Conservation (phyloP, 1,140 invertebrate species). For the Drosophila rhopaloa region DNA sequence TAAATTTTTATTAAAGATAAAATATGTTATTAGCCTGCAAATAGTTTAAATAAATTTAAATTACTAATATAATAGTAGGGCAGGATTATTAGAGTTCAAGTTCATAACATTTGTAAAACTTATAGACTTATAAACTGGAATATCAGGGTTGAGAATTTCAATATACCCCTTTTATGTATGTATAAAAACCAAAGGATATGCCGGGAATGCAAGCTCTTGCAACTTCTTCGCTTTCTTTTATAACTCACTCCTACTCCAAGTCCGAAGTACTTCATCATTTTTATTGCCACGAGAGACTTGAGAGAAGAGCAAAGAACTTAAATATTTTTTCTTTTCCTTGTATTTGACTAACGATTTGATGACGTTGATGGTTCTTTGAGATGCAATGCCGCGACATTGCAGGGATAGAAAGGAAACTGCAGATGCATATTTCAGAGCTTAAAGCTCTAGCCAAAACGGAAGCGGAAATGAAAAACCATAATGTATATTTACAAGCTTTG, state of each 20-base stretch:
- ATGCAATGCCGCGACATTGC: slow-evolving; percentile 42
- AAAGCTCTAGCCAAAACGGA: slow-evolving; percentile 39
- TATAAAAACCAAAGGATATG: slow-evolving; percentile 33
- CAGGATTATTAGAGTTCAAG: no score
- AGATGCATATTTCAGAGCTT: slow-evolving; percentile 26
- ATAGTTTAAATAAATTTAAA: no score
- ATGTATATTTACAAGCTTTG: slow-evolving; percentile 61
- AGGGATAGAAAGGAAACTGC: slow-evolving; percentile 35
- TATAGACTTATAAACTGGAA: no score
- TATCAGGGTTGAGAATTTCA: no score
- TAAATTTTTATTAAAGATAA: no score
- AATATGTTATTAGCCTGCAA: no score
- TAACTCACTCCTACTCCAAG: slow-evolving; percentile 39
- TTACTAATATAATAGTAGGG: no score
- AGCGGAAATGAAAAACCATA: slow-evolving; percentile 73
- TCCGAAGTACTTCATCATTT: slow-evolving; percentile 76
- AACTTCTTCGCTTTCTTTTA: slow-evolving; percentile 6
- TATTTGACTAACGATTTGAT: slow-evolving; percentile 80
- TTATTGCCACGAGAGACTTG: slow-evolving; percentile 64
- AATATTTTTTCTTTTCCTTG: slow-evolving; percentile 38
- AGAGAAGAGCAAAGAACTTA: slow-evolving; percentile 38
- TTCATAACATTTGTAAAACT: no score
- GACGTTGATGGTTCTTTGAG: slow-evolving; percentile 74
- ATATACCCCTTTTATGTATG: slow-evolving; percentile 6
- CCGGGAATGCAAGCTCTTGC: slow-evolving; percentile 30